Conservation (phyloP, 2,113 vertebrate genomes). For the Caracal caracal region DNA sequence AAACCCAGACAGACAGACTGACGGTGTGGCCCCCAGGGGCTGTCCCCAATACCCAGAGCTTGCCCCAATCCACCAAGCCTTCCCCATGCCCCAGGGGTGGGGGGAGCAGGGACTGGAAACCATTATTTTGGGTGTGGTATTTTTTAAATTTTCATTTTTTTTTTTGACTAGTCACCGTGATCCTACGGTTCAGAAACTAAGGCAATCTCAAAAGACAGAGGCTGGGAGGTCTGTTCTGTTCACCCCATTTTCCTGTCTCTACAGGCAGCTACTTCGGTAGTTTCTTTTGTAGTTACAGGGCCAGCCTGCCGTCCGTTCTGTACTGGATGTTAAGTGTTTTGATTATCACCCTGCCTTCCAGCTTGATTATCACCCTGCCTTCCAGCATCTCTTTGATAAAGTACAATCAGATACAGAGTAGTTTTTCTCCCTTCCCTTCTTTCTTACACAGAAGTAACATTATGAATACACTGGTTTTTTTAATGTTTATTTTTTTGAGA, state of each 20-base stretch:
- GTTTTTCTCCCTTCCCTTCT: not conserved
- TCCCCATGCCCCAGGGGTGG: accelerated
- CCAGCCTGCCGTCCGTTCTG: not conserved
- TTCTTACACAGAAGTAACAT: not conserved
- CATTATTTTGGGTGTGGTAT: not conserved
- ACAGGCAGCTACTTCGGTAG: not conserved
- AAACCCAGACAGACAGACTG: not conserved
- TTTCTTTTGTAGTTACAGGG: not conserved
- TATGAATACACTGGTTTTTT: not conserved
- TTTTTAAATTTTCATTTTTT: not conserved
- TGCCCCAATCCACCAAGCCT: not conserved
- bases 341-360: not conserved
- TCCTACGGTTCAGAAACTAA: not conserved
- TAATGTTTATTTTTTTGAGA: not conserved
- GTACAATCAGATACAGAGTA: not conserved
- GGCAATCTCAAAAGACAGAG: not conserved
- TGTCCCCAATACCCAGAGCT: not conserved
- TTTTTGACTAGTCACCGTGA: not conserved
- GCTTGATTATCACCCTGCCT: not conserved
- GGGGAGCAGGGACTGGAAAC: not conserved
- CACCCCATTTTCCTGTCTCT: not conserved
- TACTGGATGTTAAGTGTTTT: not conserved
- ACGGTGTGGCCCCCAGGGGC: not conserved
- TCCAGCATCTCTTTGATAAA: not conserved
- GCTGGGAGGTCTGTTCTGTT: not conserved